Evolutionary conservation across 2,797 vertebrate genomes (phyloP).

Genomic region (Micrastur ruficollis): DNA sequence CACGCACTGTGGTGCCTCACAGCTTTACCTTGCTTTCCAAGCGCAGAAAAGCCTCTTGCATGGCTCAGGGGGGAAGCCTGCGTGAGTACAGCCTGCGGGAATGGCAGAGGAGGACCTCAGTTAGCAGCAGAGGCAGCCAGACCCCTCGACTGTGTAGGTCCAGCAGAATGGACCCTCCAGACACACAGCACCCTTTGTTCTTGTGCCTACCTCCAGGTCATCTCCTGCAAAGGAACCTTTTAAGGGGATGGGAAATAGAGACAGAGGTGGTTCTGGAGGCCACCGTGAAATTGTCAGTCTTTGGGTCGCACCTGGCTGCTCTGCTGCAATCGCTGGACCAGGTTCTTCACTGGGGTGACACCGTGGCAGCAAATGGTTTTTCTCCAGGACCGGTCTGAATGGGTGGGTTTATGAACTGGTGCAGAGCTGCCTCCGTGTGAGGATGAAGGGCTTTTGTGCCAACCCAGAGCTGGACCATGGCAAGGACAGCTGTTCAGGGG

Average conservation of each 20-base stretch:
- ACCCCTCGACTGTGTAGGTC: background rate
- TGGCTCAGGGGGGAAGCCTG: no score
- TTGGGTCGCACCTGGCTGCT: background rate
- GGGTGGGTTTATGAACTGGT: background rate
- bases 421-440: background rate
- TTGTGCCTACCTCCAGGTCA: background rate
- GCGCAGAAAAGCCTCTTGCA: background rate
- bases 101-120: background rate
- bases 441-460: background rate
- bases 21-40: background rate
- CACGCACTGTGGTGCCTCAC: background rate
- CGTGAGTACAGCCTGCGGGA: background rate
- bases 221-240: background rate
- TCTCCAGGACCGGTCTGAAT: background rate
- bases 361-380: accelerated
- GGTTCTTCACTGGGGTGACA: background rate
- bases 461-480: background rate
- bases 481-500: background rate
- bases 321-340: background rate
- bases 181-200: background rate
- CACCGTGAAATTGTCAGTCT: background rate
- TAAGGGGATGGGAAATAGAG: background rate
- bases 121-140: background rate
- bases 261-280: background rate
- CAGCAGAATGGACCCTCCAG: background rate